Percentiles rank a stretch among this genome's conserved stretches.
Evolutionary conservation across 2,888 invertebrate species (phyloP).

Genomic region (Eledona agricola): DNA sequence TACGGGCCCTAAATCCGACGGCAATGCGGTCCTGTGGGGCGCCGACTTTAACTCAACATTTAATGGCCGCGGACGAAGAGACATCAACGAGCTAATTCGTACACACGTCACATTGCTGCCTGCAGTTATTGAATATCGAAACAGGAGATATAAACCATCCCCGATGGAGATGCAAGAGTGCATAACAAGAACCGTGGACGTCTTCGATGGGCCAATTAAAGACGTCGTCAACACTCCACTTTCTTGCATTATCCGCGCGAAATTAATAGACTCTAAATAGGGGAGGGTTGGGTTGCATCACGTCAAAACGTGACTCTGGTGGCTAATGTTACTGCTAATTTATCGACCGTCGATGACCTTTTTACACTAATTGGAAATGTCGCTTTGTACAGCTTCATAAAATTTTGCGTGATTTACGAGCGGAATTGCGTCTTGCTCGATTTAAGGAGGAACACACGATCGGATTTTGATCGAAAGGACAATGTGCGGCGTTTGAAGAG

Average conservation of each 20-base stretch:
- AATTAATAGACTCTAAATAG: slow-evolving; percentile 18
- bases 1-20: slow-evolving; percentile 46
- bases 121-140: slow-evolving; percentile 35
- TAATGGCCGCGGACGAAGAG: slow-evolving; percentile 20
- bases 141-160: slow-evolving; percentile 37
- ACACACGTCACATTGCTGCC: slow-evolving; percentile 40
- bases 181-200: slow-evolving; percentile 29
- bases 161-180: slow-evolving; percentile 33
- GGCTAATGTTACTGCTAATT: slow-evolving; percentile 12
- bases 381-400: slow-evolving; percentile 17
- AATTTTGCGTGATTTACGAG: slow-evolving; percentile 9
- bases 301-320: slow-evolving; percentile 15
- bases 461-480: neutral
- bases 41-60: slow-evolving; percentile 35
- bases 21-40: slow-evolving; percentile 39
- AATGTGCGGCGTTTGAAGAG: neutral
- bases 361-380: slow-evolving; percentile 19
- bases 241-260: slow-evolving; percentile 1
- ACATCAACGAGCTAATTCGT: slow-evolving; percentile 39
- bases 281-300: slow-evolving; percentile 5
- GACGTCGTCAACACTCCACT: too few relatives aligned
- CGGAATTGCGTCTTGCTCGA: neutral
- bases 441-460: neutral
- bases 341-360: slow-evolving; percentile 17
- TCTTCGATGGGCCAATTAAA: slow-evolving; percentile 22